Evolutionary conservation across 64 coral and sea anemone species (phyloP).

Genomic region (Stichodactyla mertensii): DNA sequence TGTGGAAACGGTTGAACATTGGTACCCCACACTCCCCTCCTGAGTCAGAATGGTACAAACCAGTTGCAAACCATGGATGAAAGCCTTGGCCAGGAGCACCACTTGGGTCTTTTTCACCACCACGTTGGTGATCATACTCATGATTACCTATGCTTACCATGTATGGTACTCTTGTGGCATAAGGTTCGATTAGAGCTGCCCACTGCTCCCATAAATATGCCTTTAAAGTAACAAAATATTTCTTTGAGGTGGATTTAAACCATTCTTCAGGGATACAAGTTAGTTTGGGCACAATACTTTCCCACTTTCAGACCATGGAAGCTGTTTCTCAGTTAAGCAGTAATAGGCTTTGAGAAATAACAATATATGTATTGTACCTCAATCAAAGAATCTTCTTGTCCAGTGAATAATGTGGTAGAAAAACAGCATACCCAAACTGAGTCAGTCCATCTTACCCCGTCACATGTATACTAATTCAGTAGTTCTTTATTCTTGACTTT

Average conservation of each 20-base stretch:
- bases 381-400: not conserved
- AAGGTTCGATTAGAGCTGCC: constrained; percentile 68
- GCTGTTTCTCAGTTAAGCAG: too few relatives aligned
- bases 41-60: constrained; percentile 66
- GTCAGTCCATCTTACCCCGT: too few relatives aligned
- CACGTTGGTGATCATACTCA: constrained; percentile 75
- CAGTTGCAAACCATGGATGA: constrained; percentile 90
- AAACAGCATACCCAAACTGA: too few relatives aligned
- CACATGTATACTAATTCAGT: too few relatives aligned
- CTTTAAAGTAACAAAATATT: constrained; percentile 32
- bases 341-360: too few relatives aligned
- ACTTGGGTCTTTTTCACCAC: constrained; percentile 89
- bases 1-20: constrained; percentile 95
- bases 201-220: constrained; percentile 96
- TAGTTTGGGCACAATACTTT: not conserved
- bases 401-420: too few relatives aligned
- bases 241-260: not conserved
- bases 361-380: too few relatives aligned
- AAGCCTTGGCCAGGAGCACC: constrained; percentile 83
- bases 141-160: constrained; percentile 98
- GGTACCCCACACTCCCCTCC: constrained; percentile 96
- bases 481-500: too few relatives aligned
- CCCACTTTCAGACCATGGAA: too few relatives aligned
- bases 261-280: not conserved
- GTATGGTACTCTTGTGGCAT: constrained; percentile 77